Evolutionary conservation across 2,113 vertebrate genomes (phyloP).

Genomic region (Rhipidura dahli): DNA sequence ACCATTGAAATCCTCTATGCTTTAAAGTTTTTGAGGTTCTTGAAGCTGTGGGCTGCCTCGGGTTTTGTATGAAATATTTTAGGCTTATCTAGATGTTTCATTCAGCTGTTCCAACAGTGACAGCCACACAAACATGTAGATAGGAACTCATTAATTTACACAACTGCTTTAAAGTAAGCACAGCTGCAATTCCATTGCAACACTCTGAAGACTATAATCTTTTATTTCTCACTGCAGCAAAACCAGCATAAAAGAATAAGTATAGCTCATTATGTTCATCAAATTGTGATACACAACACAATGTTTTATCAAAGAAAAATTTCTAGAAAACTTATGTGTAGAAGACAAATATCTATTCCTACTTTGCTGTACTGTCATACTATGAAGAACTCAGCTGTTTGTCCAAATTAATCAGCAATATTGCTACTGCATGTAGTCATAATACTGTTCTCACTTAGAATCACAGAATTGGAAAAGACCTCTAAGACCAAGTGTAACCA

Average conservation of each 20-base stretch:
- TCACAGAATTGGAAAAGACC: not conserved
- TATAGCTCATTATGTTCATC: not conserved
- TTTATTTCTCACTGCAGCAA: not conserved
- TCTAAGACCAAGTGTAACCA: not conserved
- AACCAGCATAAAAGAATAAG: not conserved
- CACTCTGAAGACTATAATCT: not conserved
- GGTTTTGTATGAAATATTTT: not conserved
- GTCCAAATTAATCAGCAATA: not conserved
- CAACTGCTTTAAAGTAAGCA: not conserved
- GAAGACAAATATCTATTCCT: not conserved
- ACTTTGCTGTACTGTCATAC: not conserved
- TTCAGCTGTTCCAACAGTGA: not conserved
- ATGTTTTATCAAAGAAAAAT: not conserved
- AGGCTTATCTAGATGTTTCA: not conserved
- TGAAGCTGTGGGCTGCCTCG: not conserved
- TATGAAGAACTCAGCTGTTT: not conserved
- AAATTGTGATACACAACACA: not conserved
- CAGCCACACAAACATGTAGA: not conserved
- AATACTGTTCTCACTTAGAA: not conserved
- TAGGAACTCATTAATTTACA: not conserved
- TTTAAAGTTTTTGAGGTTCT: not conserved
- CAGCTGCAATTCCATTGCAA: not conserved
- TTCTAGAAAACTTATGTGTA: not conserved
- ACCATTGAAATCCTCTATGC: not conserved
- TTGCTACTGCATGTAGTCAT: not conserved